Evolutionary conservation across 2,113 vertebrate species (phyloP), one percentile per base, ranked within the genome.

Genomic region (Cyprinus carpio): DNA sequence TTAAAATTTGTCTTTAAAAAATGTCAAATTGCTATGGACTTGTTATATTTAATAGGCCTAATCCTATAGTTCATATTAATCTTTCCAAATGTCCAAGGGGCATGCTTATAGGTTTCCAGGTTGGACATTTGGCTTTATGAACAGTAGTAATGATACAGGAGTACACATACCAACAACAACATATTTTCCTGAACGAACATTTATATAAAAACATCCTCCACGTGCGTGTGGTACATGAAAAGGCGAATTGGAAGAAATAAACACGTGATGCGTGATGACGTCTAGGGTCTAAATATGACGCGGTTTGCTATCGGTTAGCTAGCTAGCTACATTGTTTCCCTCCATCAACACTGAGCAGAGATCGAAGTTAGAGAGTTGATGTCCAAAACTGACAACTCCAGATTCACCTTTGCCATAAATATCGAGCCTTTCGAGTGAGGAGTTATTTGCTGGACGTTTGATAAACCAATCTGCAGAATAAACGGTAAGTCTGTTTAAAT

Each of bases 321-420:
- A 72, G 84, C 49, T 79, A 1, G 25, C 51, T 37, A 31, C 84
- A 51, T 27, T 72, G 67, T 81, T 86, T 86, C 84, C 84, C 78
- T 86, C 84, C 84, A 81, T 65, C 77, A 74, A 71, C 84, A 86
- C 25, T 56, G 64, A 82, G 64, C 80, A n/a, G 18, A 37, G 64
- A 71, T 18, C 18, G 20, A 71, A 81, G n/a, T 81, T 16, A 31
- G 69, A 40, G 20, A 62, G 25, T 67, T 69, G 29, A 72, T 74
- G 6, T 12, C 9, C 10, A 9, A 60, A 72, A 69, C 49, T n/a
- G 18, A 40, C 31, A 71, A 34, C 25, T 37, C 13, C 23, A 49
- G 29, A 20, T 64, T 46, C 56, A 62, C 13, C 16, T 46, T 64
- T 16, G 58, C 9, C 1, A 20, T 16, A 49, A 71, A 71, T 49